Percentiles rank a stretch among this genome's conserved stretches.
phyloP scores from a whole-genome alignment of 2,888 invertebrate species.

The Nezara viridula region DNA sequence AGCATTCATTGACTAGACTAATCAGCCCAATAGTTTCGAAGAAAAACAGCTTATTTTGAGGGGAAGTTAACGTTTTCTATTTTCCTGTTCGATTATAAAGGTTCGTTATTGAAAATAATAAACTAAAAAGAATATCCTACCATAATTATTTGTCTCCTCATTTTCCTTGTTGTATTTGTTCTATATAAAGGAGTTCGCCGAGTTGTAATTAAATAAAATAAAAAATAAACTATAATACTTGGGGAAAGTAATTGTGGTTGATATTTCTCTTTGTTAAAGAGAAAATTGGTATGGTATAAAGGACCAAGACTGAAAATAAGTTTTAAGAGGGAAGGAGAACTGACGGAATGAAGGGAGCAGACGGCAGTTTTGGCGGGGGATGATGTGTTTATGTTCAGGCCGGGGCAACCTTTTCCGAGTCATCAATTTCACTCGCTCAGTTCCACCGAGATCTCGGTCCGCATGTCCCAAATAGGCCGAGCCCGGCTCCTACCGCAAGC shows the following conservation, averaged over 20 bases:
- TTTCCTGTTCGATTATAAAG: too few species aligned
- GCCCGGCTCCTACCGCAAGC: background rate
- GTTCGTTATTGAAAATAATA: too few species aligned
- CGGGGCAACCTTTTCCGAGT: slow-evolving; percentile 29
- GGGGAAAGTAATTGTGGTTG: background rate
- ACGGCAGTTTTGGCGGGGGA: background rate
- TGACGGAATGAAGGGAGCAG: background rate
- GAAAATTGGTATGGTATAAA: background rate
- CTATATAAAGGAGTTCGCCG: background rate
- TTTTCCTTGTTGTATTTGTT: background rate
- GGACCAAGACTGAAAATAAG: slow-evolving; percentile 7
- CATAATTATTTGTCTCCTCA: too few species aligned
- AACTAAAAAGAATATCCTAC: too few species aligned
- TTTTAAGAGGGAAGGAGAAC: background rate
- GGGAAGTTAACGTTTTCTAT: too few species aligned
- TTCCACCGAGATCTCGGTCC: slow-evolving; percentile 21
- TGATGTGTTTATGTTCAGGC: slow-evolving; percentile 50
- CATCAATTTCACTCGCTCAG: slow-evolving; percentile 48
- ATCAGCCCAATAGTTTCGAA: too few species aligned
- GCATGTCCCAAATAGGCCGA: slow-evolving; percentile 1
- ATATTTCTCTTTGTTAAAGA: slow-evolving; percentile 19
- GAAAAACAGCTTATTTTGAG: too few species aligned
- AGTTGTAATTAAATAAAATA: background rate
- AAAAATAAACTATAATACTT: background rate
- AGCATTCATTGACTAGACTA: too few species aligned